Evolutionary conservation across 1,140 invertebrate genomes (phyloP).

Genomic region (Drosophila seguyi): DNA sequence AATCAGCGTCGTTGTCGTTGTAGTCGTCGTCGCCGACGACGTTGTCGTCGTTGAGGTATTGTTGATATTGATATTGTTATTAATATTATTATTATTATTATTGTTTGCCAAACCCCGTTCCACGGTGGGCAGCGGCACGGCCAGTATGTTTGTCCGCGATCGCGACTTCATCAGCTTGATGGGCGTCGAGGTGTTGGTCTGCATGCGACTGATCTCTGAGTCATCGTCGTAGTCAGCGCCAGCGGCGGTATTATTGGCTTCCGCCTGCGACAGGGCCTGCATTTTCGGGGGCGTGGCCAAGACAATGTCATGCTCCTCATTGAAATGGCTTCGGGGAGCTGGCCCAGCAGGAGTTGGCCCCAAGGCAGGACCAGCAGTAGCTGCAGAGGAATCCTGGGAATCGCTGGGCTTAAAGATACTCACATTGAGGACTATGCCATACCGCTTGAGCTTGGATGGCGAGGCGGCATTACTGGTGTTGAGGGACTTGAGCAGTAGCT

Average conservation of each 20-base stretch:
- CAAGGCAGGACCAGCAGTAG: neutral
- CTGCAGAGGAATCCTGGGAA: neutral
- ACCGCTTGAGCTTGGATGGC: conserved; percentile 72
- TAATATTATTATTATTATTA: conserved; percentile 27
- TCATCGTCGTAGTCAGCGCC: conserved; percentile 76
- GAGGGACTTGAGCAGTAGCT: conserved; percentile 55
- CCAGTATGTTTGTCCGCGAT: conserved; percentile 83
- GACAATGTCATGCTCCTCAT: conserved; percentile 79
- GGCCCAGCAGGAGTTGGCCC: conserved; percentile 19
- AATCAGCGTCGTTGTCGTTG: conserved; percentile 84
- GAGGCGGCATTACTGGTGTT: conserved; percentile 11
- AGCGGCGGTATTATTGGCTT: conserved; percentile 6
- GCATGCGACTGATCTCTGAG: conserved; percentile 84
- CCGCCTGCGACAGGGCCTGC: conserved; percentile 58
- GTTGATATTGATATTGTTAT: conserved; percentile 53
- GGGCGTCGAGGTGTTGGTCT: conserved; percentile 84
- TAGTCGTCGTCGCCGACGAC: conserved; percentile 68
- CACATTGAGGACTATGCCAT: conserved; percentile 82
- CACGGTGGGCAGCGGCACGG: conserved; percentile 74
- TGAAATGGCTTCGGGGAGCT: conserved; percentile 70
- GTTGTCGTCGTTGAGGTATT: conserved; percentile 36
- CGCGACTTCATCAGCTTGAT: conserved; percentile 85
- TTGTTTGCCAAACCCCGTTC: conserved; percentile 63
- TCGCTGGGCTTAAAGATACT: conserved; percentile 66
- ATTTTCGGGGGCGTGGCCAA: conserved; percentile 73